Base-by-base conservation (phyloP, 2,797 vertebrate genomes). In the Kryptopterus vitreolus region DNA sequence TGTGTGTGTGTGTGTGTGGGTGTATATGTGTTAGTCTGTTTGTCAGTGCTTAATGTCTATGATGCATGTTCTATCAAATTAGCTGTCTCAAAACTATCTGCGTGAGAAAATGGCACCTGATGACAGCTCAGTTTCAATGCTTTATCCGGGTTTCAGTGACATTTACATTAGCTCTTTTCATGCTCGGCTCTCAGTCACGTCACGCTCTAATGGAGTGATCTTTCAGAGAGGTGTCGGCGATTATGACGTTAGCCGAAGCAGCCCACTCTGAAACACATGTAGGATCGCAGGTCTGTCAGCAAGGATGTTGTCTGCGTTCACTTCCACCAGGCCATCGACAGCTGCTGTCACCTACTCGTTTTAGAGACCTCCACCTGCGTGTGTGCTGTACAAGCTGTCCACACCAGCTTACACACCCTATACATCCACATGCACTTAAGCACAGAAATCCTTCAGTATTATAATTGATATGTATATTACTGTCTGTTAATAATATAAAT, bases 291-390 rank as follows among this genome's bases (percentile, higher is more conserved):
- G 80, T 88, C 92, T 95, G 92, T 95, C 92, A 92, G 83, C 90
- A 85, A 87, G 63, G 87, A 87, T 91, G 89, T 89, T 90, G 93
- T 92, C 92, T 89, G 88, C 80, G 86, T 80, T 85, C 83, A 86
- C 90, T 92, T 92, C 88, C 89, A 91, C 88, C 73, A 82, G 86
- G 70, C 20, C 84, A 86, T 79, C 91, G 91, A 92, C 90, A 90
- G 89, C 87, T 89, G 86, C 93, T 93, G 92, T 94, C 94, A 94
- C 88, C 92, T 92, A 84, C 38, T 82, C 78, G 83, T 87, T 88
- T 90, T 87, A 91, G 88, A 92, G 87, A 76, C 88, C 85, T 89
- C 91, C 90, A 90, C 90, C 89, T 92, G 89, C 88, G 87, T 46
- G 82, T 88, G 24, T 82, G 53, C 52, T 68, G 24, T 76, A 35